A percentile compares a stretch with the other conserved stretches of the same genome.
These are phyloP conservation scores for Choloepus didactylus DNA, from an alignment of 2,797 vertebrate species.

Conservation along the genomic window DNA sequence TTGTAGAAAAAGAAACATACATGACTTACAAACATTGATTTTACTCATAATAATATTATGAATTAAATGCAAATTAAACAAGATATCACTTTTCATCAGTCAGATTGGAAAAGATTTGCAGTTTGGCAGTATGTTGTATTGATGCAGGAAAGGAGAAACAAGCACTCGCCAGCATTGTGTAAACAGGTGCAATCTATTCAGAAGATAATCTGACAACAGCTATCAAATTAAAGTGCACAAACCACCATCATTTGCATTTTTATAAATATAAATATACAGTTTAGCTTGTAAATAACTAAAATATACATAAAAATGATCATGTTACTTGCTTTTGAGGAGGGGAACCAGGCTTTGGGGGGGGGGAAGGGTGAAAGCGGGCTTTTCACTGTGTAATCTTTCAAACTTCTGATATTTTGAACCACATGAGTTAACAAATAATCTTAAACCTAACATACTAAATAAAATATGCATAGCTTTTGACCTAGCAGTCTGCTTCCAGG, in stretches of 20 bases:
- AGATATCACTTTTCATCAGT: conserved; percentile 16
- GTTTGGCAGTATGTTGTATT: neutral
- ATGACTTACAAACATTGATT: neutral
- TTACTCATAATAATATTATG: conserved; percentile 7
- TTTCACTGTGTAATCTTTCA: conserved; percentile 27
- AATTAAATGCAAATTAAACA: conserved; percentile 45
- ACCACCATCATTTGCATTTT: conserved; percentile 34
- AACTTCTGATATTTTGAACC: conserved; percentile 46
- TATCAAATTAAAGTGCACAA: neutral
- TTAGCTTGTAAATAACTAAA: neutral
- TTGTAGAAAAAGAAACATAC: too few relatives aligned
- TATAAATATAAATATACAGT: neutral
- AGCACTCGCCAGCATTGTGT: neutral
- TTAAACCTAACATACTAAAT: conserved; percentile 22
- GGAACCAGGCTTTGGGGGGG: neutral
- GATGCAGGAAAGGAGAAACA: neutral
- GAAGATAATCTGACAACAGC: neutral
- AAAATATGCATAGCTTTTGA: conserved; percentile 21
- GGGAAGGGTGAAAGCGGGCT: neutral
- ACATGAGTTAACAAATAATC: conserved; percentile 40
- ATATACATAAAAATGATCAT: conserved; percentile 5
- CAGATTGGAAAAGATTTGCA: conserved; percentile 12
- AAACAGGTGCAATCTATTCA: neutral
- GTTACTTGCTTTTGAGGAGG: conserved; percentile 19
- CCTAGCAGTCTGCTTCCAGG: neutral